Conservation (phyloP, 2,797 vertebrate genomes). For the Petrocephalus sullivani region DNA sequence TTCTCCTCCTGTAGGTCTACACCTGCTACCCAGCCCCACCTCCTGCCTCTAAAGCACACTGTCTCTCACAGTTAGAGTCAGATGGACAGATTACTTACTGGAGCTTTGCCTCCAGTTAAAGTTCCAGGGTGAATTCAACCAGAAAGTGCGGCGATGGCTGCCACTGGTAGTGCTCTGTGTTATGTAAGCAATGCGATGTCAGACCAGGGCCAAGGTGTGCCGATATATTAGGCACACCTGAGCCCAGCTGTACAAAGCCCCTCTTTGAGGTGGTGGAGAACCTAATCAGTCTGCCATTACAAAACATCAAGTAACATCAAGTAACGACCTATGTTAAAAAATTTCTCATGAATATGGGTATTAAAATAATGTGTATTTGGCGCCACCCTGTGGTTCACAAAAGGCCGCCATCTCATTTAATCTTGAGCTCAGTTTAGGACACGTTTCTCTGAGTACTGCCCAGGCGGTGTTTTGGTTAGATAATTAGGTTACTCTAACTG, state of each 20-base stretch:
- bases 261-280: background rate
- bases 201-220: background rate
- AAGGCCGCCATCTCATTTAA: background rate
- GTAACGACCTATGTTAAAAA: background rate
- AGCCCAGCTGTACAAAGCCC: background rate
- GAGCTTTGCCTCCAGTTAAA: background rate
- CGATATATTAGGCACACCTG: background rate
- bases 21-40: background rate
- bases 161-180: background rate
- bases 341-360: background rate
- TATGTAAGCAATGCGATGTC: background rate
- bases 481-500: background rate
- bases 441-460: background rate
- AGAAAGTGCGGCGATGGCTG: background rate
- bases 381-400: background rate
- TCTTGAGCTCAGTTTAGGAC: background rate
- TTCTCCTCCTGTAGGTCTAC: background rate
- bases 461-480: background rate
- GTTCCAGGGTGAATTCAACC: background rate
- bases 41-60: background rate
- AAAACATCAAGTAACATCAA: background rate
- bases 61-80: background rate
- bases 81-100: background rate
- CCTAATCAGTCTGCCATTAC: background rate
- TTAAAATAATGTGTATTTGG: background rate